Evolutionary conservation across 2,888 invertebrate species (phyloP).

Genomic region (Xestia ashworthii): DNA sequence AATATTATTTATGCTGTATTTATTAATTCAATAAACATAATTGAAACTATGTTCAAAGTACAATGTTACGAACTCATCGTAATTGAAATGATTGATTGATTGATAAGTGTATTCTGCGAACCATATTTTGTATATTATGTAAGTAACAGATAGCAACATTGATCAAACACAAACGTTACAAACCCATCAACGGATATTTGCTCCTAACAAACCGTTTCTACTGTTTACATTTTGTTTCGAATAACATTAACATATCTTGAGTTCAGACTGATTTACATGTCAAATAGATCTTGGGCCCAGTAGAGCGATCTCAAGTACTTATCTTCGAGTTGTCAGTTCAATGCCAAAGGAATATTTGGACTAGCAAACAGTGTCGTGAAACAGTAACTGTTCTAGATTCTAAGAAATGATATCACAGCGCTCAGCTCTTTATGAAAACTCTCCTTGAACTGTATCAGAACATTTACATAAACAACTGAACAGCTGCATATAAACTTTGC

Average conservation of each 20-base stretch:
- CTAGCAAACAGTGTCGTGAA: conserved; percentile 24
- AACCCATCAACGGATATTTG: conserved; percentile 31
- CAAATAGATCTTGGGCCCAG: conserved; percentile 36
- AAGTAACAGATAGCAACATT: conserved; percentile 51
- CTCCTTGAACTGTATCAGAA: conserved; percentile 16
- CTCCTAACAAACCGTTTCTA: conserved; percentile 22
- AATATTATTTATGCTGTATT: conserved; percentile 2
- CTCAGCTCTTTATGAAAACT: conserved; percentile 5
- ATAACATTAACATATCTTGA: conserved; percentile 47
- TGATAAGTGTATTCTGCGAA: conserved; percentile 23
- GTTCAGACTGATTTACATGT: conserved; percentile 50
- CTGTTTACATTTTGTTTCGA: conserved; percentile 43
- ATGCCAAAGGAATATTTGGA: conserved; percentile 47
- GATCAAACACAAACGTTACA: conserved; percentile 57
- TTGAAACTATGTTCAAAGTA: conserved; percentile 11
- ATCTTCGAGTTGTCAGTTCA: conserved; percentile 45
- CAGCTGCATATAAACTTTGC: conserved; percentile 14
- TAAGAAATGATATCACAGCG: conserved; percentile 16
- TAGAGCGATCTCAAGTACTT: conserved; percentile 15
- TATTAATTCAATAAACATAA: conserved; percentile 8
- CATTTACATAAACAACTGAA: conserved; percentile 27
- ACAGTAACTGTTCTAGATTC: conserved; percentile 38
- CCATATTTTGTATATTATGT: conserved; percentile 47
- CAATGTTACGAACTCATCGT: conserved; percentile 10
- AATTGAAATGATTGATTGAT: conserved; percentile 20